phyloP scores from a whole-genome alignment of 2,797 vertebrate species.

The Intellagama lesueurii region DNA sequence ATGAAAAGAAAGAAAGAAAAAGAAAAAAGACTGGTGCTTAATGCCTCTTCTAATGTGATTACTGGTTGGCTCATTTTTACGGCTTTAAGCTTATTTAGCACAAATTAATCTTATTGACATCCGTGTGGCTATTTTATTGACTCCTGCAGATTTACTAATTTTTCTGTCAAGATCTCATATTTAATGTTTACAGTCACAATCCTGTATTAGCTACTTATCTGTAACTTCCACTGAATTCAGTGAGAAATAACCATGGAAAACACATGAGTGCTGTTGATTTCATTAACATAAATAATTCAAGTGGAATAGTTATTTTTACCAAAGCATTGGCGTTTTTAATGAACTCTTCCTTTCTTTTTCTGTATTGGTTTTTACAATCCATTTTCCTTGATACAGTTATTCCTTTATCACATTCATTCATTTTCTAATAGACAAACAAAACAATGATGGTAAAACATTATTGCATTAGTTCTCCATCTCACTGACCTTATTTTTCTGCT shows the following conservation, averaged over 20 bases:
- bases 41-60: neutral
- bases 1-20: neutral
- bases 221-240: neutral
- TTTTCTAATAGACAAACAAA: slow-evolving; percentile 9
- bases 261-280: neutral
- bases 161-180: neutral
- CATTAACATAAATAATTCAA: slow-evolving; percentile 7
- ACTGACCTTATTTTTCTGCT: neutral
- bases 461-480: slow-evolving; percentile 4
- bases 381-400: neutral
- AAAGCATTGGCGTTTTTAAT: neutral
- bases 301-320: neutral
- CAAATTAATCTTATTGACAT: slow-evolving; percentile 18
- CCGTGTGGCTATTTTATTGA: neutral
- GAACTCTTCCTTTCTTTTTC: neutral
- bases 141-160: neutral
- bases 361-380: neutral
- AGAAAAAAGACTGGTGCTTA: neutral
- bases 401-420: neutral
- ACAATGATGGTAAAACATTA: neutral
- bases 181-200: neutral
- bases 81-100: slow-evolving; percentile 3
- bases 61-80: neutral
- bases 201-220: neutral
- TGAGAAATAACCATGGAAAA: neutral